phyloP scores from a whole-genome alignment of 2,797 vertebrate species.

The Neopelma chrysocephalum region DNA sequence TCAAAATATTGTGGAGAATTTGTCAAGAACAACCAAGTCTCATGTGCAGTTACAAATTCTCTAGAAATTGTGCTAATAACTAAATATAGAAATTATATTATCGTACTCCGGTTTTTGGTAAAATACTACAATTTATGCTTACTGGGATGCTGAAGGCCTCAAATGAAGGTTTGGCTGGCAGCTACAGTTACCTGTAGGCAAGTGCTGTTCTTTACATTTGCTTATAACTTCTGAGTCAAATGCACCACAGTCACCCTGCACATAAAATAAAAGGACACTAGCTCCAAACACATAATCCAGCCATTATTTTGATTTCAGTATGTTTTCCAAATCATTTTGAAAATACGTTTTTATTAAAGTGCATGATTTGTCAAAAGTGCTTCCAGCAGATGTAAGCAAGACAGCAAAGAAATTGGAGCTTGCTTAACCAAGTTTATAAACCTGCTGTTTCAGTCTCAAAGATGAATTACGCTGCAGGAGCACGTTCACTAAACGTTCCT shows the following conservation, averaged over 20 bases:
- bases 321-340: not conserved
- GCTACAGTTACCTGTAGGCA: not conserved
- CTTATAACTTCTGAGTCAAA: not conserved
- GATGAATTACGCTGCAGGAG: conserved; percentile 58
- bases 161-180: not conserved
- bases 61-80: not conserved
- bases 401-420: conserved; percentile 1
- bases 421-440: conserved; percentile 49
- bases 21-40: not conserved
- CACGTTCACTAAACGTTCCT: conserved; percentile 40
- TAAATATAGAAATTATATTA: not conserved
- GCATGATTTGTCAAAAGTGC: not conserved
- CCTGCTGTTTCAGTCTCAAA: conserved; percentile 47
- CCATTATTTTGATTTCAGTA: conserved; percentile 3
- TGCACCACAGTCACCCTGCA: not conserved
- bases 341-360: conserved; percentile 6
- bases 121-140: not conserved
- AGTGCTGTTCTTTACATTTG: not conserved
- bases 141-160: not conserved
- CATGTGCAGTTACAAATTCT: not conserved
- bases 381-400: conserved; percentile 20
- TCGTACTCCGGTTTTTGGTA: not conserved
- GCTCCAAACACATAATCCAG: not conserved
- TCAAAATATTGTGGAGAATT: not conserved
- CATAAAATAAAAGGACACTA: not conserved